Conservation (phyloP, 2,113 vertebrate genomes). For the Puntigrus tetrazona region DNA sequence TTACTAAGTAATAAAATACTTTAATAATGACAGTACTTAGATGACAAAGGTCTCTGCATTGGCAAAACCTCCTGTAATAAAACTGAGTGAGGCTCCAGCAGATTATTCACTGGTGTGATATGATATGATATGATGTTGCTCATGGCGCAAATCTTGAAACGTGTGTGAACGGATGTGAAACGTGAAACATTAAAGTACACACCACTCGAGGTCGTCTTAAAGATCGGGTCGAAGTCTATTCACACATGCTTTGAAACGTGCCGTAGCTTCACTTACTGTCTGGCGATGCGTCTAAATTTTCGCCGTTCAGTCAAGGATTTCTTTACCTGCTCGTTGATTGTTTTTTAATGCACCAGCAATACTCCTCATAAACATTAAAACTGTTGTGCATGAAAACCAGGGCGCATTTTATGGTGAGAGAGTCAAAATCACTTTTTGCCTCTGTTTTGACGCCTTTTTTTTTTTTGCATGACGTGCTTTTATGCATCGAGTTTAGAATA, state of each 20-base stretch:
- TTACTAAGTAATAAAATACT: no score
- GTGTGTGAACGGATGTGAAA: no score
- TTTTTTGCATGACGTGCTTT: no score
- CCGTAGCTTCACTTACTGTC: neutral
- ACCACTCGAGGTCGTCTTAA: neutral
- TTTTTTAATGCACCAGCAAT: neutral
- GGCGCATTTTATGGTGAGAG: neutral
- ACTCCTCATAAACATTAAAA: neutral
- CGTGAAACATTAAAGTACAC: neutral
- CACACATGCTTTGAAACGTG: neutral
- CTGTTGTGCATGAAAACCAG: neutral
- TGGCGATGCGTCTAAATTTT: neutral
- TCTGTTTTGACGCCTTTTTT: neutral
- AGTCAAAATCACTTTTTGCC: neutral
- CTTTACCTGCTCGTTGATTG: neutral
- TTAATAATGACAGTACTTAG: neutral
- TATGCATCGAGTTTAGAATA: neutral
- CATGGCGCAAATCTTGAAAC: neutral
- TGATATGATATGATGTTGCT: neutral
- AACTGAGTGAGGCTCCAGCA: neutral
- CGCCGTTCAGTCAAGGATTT: neutral
- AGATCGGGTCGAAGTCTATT: slow-evolving; percentile 1
- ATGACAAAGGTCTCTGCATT: neutral
- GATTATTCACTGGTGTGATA: neutral
- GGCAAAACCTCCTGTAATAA: neutral